Evolutionary conservation across 1,140 invertebrate genomes (phyloP), one percentile per base, ranked within the genome.

Genomic region (Drosophila navojoa): DNA sequence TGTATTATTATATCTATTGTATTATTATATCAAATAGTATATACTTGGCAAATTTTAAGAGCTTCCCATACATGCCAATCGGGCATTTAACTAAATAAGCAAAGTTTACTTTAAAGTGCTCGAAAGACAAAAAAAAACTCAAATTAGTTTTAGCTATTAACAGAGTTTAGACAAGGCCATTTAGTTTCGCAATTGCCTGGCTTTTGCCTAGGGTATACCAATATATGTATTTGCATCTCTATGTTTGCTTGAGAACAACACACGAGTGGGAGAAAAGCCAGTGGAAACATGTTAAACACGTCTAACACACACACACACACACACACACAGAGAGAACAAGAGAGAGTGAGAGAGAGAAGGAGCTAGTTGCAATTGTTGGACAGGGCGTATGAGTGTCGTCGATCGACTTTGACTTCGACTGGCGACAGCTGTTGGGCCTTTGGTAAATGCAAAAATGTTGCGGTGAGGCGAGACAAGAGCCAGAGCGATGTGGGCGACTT

Each of bases 221-320:
- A 25, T 27, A 22, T 27, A 49, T 5, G 5, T 10, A 25, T 49
- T 49, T 49, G 47, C 11, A 22, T 49, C 19, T 49, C 11, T 57
- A 19, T 42, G n/a, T 58, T 54, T 45, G 62, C 9, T 49, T 15
- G 9, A 38, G 35, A 11, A 38, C 35, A 5, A 45, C 16, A 45
- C 19, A 44, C n/a, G 25, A 79, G 59, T 77, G 67, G 47, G 58
- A 77, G 60, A 58, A 19, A 69, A 42, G 62, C 50, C 42, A 54
- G 61, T 64, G 57, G 72, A 84, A 86, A 86, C 81, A 62, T 87
- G 81, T 87, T 81, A 60, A 86, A 81, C 81, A 81, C 76, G 81
- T 81, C 81, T 71, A 62, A 70, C 57, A 49, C 58, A 27, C 27
- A 60, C 60, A 61, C 29, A 47, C 35, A 63, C 66, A 58, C 50